Percentiles rank a stretch among this genome's conserved stretches.
Conservation (phyloP, 2,888 invertebrate species). For the Mamestra brassicae region DNA sequence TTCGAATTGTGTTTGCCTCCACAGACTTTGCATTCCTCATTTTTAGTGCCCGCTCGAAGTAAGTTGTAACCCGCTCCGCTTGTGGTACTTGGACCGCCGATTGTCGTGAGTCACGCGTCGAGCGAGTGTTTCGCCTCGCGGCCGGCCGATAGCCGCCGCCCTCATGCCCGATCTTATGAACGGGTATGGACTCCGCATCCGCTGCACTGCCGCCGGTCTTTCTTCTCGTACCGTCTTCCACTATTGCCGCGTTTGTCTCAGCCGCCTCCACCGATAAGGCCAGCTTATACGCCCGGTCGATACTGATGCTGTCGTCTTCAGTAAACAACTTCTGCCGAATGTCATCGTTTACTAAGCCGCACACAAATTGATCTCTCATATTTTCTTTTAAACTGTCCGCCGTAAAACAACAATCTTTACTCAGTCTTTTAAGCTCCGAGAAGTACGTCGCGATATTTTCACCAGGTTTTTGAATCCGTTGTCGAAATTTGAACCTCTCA, state of each 20-base stretch:
- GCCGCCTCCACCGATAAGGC: slow-evolving; percentile 47
- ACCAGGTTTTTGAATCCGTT: slow-evolving; percentile 32
- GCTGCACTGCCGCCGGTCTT: slow-evolving; percentile 7
- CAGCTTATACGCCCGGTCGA: slow-evolving; percentile 21
- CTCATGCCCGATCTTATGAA: slow-evolving; percentile 7
- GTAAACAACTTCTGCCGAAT: slow-evolving; percentile 37
- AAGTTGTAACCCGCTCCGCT: slow-evolving; percentile 3
- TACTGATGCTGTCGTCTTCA: slow-evolving; percentile 33
- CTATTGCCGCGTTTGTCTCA: slow-evolving; percentile 34
- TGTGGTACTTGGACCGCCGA: not conserved
- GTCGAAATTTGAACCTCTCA: slow-evolving; percentile 56
- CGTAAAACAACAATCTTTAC: slow-evolving; percentile 47
- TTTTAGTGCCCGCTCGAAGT: slow-evolving; percentile 8
- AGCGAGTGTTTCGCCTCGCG: slow-evolving; percentile 9
- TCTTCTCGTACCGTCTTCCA: slow-evolving; percentile 23
- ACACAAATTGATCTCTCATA: too few species aligned
- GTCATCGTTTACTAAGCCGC: not conserved
- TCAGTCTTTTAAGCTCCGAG: slow-evolving; percentile 52
- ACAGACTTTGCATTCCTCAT: slow-evolving; percentile 18
- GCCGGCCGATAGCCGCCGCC: slow-evolving; percentile 11
- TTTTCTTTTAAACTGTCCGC: not conserved
- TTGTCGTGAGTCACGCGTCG: slow-evolving; percentile 2
- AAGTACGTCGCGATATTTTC: slow-evolving; percentile 39
- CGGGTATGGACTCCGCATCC: slow-evolving; percentile 1
- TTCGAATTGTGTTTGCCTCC: slow-evolving; percentile 11